Percentiles rank a stretch among this genome's conserved stretches.
phyloP scores from a whole-genome alignment of 2,888 invertebrate species.

The Sabellastarte sp. region DNA sequence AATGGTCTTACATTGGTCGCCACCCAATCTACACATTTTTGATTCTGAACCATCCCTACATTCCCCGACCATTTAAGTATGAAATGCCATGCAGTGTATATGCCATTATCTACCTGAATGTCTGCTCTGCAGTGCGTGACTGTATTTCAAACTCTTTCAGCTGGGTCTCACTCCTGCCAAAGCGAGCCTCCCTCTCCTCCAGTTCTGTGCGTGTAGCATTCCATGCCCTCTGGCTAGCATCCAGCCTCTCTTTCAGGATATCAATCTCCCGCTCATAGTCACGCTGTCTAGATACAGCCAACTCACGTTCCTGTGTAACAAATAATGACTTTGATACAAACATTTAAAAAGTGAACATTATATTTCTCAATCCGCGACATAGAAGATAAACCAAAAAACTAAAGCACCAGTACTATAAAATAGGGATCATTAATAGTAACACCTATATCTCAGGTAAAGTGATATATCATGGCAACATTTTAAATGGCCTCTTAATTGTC shows the following conservation, averaged over 20 bases:
- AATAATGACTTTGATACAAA: neutral
- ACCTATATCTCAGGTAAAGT: too few species aligned
- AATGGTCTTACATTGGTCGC: too few species aligned
- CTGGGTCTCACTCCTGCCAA: neutral
- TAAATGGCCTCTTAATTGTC: too few species aligned
- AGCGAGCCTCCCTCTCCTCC: constrained; percentile 25
- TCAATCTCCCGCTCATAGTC: constrained; percentile 47
- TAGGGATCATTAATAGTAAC: too few species aligned
- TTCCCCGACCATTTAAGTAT: neutral
- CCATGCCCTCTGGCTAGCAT: constrained; percentile 32
- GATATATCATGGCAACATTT: too few species aligned
- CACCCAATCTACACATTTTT: too few species aligned
- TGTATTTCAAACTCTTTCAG: neutral
- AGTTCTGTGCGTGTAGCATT: constrained; percentile 28
- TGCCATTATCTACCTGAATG: neutral
- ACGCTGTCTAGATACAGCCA: constrained; percentile 32
- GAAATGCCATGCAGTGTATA: neutral
- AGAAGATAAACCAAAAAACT: too few species aligned
- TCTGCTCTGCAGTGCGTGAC: neutral
- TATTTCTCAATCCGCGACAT: too few species aligned
- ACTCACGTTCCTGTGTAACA: constrained; percentile 24
- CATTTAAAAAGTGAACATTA: neutral
- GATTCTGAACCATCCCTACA: neutral
- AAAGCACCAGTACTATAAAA: too few species aligned
- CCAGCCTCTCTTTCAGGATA: constrained; percentile 30